Percentiles rank a stretch among this genome's conserved stretches.
phyloP scores from a whole-genome alignment of 2,797 vertebrate genomes.

The Hydrocynus forskahlii region DNA sequence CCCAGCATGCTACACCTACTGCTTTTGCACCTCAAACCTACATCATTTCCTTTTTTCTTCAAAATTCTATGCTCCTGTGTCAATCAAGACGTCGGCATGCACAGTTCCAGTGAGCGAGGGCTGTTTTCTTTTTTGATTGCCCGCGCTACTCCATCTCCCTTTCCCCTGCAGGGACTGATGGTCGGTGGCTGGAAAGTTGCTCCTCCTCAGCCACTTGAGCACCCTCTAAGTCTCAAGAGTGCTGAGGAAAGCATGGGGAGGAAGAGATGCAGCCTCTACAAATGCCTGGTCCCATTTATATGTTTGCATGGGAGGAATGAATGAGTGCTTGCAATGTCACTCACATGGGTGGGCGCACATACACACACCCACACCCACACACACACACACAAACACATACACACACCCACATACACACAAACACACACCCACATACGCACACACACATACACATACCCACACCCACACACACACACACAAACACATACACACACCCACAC shows the following conservation, averaged over 20 bases:
- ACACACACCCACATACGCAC: too few relatives aligned
- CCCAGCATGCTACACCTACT: too few relatives aligned
- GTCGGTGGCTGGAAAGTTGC: not conserved
- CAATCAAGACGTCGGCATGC: conserved; percentile 33
- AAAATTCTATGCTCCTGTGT: conserved; percentile 12
- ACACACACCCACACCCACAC: conserved; percentile 15
- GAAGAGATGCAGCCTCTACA: not conserved
- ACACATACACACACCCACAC: conserved; percentile 1
- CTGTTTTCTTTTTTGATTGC: not conserved
- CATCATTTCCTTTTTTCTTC: not conserved
- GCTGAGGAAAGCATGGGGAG: not conserved
- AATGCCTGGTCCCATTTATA: not conserved
- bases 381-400: not conserved
- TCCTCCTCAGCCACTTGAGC: not conserved
- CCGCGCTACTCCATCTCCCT: not conserved
- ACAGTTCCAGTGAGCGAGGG: not conserved
- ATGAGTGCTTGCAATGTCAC: not conserved
- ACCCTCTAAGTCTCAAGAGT: not conserved
- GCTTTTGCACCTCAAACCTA: too few relatives aligned
- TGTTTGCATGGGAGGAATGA: not conserved
- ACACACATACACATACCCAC: too few relatives aligned
- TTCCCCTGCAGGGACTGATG: not conserved
- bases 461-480: not conserved
- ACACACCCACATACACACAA: too few relatives aligned
- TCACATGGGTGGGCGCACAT: too few relatives aligned